phyloP scores from a whole-genome alignment of 2,888 invertebrate genomes.

The Eurois occulta region DNA sequence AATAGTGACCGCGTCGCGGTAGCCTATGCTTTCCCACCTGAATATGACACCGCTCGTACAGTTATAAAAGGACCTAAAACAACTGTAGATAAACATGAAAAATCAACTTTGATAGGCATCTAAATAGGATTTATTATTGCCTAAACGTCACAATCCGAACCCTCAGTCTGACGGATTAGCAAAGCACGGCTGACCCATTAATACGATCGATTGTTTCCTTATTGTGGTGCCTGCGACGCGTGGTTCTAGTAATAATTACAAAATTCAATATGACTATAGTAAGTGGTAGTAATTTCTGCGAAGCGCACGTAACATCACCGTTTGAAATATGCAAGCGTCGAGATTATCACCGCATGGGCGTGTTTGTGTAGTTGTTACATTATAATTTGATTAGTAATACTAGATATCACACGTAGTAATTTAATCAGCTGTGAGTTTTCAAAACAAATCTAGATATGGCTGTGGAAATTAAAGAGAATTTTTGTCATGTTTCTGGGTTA shows the following conservation, averaged over 20 bases:
- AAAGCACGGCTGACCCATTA: constrained; percentile 89
- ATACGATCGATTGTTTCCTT: constrained; percentile 90
- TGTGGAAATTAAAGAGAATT: constrained; percentile 50
- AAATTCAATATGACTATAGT: constrained; percentile 74
- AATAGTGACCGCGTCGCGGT: constrained; percentile 88
- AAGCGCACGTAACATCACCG: constrained; percentile 44
- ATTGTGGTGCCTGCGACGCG: constrained; percentile 82
- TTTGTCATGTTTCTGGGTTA: constrained; percentile 68
- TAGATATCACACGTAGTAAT: constrained; percentile 50
- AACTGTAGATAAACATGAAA: constrained; percentile 69
- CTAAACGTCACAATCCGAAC: constrained; percentile 72
- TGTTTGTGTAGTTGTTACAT: constrained; percentile 56
- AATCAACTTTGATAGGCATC: constrained; percentile 74
- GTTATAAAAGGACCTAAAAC: constrained; percentile 79
- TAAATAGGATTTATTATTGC: constrained; percentile 82
- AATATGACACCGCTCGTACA: constrained; percentile 85
- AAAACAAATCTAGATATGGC: constrained; percentile 40
- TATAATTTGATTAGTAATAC: constrained; percentile 60
- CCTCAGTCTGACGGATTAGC: constrained; percentile 86
- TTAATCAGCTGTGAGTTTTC: constrained; percentile 48
- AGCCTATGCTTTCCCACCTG: constrained; percentile 90
- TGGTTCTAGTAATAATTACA: constrained; percentile 81
- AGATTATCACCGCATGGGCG: constrained; percentile 58
- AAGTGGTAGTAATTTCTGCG: constrained; percentile 54
- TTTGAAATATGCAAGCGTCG: constrained; percentile 59